These are phyloP conservation scores for Leptarthrus brevirostris DNA, from an alignment of 2,888 invertebrate genomes.

Conservation along the genomic window DNA sequence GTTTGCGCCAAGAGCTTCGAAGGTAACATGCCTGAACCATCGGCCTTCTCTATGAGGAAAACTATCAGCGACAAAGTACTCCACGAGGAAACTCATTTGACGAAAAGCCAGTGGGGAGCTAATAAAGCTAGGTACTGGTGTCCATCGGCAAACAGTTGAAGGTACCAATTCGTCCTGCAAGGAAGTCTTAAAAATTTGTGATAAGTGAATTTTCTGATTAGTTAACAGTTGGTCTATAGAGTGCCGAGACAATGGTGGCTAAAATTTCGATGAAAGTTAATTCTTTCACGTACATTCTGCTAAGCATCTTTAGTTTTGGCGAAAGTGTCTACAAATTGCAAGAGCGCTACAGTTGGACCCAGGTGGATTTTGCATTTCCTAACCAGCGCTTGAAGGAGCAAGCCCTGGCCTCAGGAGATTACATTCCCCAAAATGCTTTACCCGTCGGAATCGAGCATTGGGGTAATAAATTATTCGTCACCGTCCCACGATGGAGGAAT, in stretches of 20 bases:
- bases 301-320: conserved; percentile 47
- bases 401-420: conserved; percentile 74
- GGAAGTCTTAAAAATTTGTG: conserved; percentile 1
- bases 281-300: background rate
- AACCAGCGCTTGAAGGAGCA: conserved; percentile 72
- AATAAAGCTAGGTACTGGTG: conserved; percentile 49
- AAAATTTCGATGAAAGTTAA: too few species aligned
- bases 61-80: background rate
- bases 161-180: conserved; percentile 31
- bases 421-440: conserved; percentile 80
- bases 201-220: background rate
- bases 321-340: conserved; percentile 70
- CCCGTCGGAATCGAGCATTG: conserved; percentile 87
- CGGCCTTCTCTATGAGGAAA: conserved; percentile 27
- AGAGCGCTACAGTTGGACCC: conserved; percentile 80
- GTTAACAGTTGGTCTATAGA: background rate
- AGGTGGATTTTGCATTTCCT: conserved; percentile 81
- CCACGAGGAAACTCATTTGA: background rate
- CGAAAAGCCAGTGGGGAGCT: conserved; percentile 52
- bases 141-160: conserved; percentile 40
- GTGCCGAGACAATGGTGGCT: background rate
- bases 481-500: conserved; percentile 82
- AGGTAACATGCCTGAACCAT: conserved; percentile 4
- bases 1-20: conserved; percentile 3
- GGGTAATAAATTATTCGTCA: conserved; percentile 83